Conservation (phyloP, 2,797 vertebrate species). For the Enteromius viviparus region DNA sequence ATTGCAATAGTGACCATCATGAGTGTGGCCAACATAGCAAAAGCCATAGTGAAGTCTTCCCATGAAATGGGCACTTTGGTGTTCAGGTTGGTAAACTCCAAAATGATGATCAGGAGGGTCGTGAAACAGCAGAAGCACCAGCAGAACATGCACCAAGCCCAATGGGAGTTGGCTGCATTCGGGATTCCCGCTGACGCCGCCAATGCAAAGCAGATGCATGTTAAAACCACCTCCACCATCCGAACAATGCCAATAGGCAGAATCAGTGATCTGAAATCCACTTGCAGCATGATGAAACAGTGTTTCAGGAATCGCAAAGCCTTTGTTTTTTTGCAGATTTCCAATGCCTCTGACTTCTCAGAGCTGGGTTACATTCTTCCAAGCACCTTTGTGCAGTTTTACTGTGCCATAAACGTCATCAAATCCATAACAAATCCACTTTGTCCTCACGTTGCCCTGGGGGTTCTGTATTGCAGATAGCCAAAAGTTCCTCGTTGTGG, state of each 20-base stretch:
- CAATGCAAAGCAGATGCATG: slow-evolving; percentile 83
- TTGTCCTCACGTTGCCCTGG: not conserved
- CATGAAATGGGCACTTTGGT: slow-evolving; percentile 80
- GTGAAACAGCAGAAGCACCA: slow-evolving; percentile 85
- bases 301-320: not conserved
- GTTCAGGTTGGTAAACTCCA: slow-evolving; percentile 77
- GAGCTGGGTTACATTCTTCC: not conserved
- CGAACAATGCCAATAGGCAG: slow-evolving; percentile 78
- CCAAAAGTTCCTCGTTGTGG: not conserved
- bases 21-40: slow-evolving; percentile 82
- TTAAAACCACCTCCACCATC: slow-evolving; percentile 75
- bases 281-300: slow-evolving; percentile 22
- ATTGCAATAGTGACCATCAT: slow-evolving; percentile 81
- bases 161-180: rapidly evolving
- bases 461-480: not conserved
- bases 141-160: slow-evolving; percentile 85
- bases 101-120: slow-evolving; percentile 77
- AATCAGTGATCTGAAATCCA: slow-evolving; percentile 68
- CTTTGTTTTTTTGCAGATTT: not conserved
- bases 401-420: not conserved
- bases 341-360: not conserved
- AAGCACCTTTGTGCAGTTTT: not conserved
- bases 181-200: slow-evolving; percentile 64
- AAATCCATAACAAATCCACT: not conserved
- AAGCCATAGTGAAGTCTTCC: slow-evolving; percentile 85